Evolutionary conservation across 2,888 invertebrate genomes (phyloP), one percentile per base, ranked within the genome.

Genomic region (Acrobasis repandana): DNA sequence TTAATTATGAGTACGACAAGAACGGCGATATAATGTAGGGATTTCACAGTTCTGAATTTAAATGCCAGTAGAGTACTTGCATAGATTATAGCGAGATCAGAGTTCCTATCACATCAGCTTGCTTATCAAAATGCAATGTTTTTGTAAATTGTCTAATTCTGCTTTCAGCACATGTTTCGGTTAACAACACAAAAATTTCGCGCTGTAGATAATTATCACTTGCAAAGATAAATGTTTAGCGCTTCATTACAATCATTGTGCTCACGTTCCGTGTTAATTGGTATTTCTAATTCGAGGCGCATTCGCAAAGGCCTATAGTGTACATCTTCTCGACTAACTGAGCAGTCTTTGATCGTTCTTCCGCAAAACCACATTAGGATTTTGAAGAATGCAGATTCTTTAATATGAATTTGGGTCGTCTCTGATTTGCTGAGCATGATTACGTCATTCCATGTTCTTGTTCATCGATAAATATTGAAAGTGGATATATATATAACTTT

Each of bases 241-340:
- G 86, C 85, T 88, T 88, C 76, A 80, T 83, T 83, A 81, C 68
- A 70, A 82, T 76, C 77, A 77, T 66, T 65, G 72, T 79, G 82
- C 79, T 73, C 78, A 82, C 79, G 75, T 79, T 77, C 80, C 75
- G 75, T 76, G 74, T 77, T 79, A 74, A 75, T 80, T 80, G 54
- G 54, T 72, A 67, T 69, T 70, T 69, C 67, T 67, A 68, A 67
- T 71, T 64, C 63, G 68, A 71, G 70, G 67, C 74, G 79, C 74
- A 69, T 72, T 70, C 72, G 76, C 74, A 66, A 72, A 48, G 64
- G 74, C 73, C 72, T 63, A 65, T 74, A 72, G 74, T 74, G 70
- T 72, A 71, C 72, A 71, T 73, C 61, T 61, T 68, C 49, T 65
- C 70, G 66, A 70, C 71, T 75, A 75, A 75, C 69, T 47, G 61